Evolutionary conservation across 2,888 invertebrate species (phyloP), one percentile per base, ranked within the genome.

Genomic region (Leuctra nigra): DNA sequence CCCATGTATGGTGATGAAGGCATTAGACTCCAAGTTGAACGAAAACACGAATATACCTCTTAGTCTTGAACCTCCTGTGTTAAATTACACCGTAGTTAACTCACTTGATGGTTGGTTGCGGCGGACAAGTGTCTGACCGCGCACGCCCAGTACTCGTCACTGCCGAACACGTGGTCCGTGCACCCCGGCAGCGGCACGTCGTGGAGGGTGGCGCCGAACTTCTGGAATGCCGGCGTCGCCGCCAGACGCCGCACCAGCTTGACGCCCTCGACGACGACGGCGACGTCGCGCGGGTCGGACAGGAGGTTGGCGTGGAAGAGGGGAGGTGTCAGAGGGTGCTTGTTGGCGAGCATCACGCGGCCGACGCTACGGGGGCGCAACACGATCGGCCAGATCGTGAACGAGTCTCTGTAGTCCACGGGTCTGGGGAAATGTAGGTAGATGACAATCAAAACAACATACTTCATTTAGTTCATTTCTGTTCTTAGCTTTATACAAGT

Each of bases 81-180:
- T n/a, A n/a, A n/a, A n/a, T n/a, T n/a, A n/a, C n/a, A n/a, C n/a
- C n/a, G n/a, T n/a, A n/a, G n/a, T n/a, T n/a, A n/a, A 6, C 92
- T 91, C 41, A 86, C 84, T 1, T 91, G 91, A 75, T 92, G 92
- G 68, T 92, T 91, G 65, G 91, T 89, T 2, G 91, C 91, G 87
- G 91, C 89, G 2, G 91, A 86, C 64, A 91, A 86, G 54, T 88
- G 88, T 29, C 91, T 76, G 53, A 87, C 86, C 69, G 89, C 87
- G 69, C 93, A 93, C 70, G 90, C 91, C 74, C 91, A 84, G 67
- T 92, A 93, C 23, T 80, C 83, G 66, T 92, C 91, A 1, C 86
- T 84, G 64, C 81, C 83, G 65, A 88, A 91, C 61, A 79, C 77
- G 38, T 79, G 73, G 53, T 86, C 79, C 62, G 81, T 82, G 66